Evolutionary conservation across 2,797 vertebrate genomes (phyloP).

Genomic region (Myripristis jacobus): DNA sequence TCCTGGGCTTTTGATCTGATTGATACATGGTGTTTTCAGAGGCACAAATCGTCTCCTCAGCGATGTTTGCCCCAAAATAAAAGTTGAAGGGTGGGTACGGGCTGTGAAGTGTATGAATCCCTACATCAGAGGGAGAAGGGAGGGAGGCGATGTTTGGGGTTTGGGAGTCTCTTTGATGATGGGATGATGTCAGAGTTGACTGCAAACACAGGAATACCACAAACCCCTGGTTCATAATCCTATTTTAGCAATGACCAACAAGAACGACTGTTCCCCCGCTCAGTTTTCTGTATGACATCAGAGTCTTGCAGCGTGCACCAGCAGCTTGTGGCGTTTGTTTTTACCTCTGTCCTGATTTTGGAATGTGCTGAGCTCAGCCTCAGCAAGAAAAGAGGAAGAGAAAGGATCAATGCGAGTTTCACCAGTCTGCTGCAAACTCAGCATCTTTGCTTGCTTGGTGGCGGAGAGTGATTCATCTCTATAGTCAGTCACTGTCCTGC

Average conservation of each 20-base stretch:
- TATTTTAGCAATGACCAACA: conserved; percentile 21
- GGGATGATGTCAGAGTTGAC: conserved; percentile 59
- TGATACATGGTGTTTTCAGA: conserved; percentile 80
- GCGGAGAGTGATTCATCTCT: conserved; percentile 19
- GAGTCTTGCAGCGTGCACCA: conserved; percentile 1
- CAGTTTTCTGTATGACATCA: conserved; percentile 16
- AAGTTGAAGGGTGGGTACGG: conserved; percentile 66
- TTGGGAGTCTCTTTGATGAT: conserved; percentile 65
- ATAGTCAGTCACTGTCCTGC: neutral
- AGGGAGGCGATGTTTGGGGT: conserved; percentile 60
- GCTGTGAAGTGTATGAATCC: conserved; percentile 67
- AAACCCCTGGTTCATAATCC: conserved; percentile 5
- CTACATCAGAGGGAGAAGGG: conserved; percentile 71
- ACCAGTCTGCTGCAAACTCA: conserved; percentile 29
- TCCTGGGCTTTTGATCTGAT: conserved; percentile 79
- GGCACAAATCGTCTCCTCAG: conserved; percentile 80
- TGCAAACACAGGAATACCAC: conserved; percentile 58
- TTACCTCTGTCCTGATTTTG: conserved; percentile 41
- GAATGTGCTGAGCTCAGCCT: conserved; percentile 60
- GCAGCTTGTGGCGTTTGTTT: conserved; percentile 21
- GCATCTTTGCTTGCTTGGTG: conserved; percentile 14
- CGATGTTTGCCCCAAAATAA: conserved; percentile 84
- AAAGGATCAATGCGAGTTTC: conserved; percentile 27
- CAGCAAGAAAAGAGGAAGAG: neutral
- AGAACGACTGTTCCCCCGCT: conserved; percentile 1